Evolutionary conservation across 2,113 vertebrate species (phyloP).

Genomic region (Pygoscelis antarcticus): DNA sequence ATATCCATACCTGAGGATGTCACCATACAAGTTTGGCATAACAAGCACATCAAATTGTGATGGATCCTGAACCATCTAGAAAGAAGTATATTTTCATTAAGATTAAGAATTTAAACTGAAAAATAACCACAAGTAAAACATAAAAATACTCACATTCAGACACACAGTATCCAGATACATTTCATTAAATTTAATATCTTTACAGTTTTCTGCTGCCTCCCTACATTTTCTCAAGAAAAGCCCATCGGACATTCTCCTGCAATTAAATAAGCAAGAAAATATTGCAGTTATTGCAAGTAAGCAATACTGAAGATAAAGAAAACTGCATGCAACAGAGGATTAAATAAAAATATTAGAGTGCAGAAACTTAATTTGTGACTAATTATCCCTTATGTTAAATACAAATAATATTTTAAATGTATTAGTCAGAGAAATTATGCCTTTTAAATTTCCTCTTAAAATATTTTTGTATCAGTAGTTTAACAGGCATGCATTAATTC

Average conservation of each 20-base stretch:
- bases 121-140: neutral
- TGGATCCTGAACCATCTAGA: conserved; percentile 96
- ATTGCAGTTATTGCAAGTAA: conserved; percentile 3
- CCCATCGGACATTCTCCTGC: conserved; percentile 96
- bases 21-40: conserved; percentile 96
- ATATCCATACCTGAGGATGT: conserved; percentile 89
- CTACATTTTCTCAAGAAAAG: conserved; percentile 94
- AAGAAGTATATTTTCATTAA: conserved; percentile 18
- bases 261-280: conserved; percentile 19
- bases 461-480: neutral
- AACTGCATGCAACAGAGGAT: neutral
- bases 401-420: neutral
- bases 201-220: conserved; percentile 94
- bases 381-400: neutral
- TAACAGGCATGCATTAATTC: neutral
- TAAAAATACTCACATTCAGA: conserved; percentile 85
- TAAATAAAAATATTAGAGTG: neutral
- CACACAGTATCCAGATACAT: conserved; percentile 98
- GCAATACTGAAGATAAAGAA: neutral
- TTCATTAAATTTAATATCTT: conserved; percentile 96
- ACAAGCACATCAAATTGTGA: conserved; percentile 94
- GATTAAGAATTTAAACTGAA: neutral
- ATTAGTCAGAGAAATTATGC: neutral
- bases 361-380: neutral
- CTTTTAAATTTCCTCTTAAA: neutral